Evolutionary conservation across 2,797 vertebrate genomes (phyloP).

Genomic region (Eidolon dupreanum): DNA sequence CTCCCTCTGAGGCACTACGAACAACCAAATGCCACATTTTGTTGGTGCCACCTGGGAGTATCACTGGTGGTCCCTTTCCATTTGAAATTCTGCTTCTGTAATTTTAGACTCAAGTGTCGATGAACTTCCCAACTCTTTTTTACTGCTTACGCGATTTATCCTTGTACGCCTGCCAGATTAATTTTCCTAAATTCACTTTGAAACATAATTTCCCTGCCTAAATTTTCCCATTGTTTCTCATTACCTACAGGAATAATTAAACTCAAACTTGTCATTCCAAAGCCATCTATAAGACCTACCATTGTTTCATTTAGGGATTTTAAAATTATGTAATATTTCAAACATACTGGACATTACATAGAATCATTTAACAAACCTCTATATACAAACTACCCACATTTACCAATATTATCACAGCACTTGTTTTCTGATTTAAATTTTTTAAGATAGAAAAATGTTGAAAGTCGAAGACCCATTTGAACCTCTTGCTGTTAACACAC

Average conservation of each 20-base stretch:
- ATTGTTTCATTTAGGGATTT: slow-evolving; percentile 24
- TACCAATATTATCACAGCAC: not conserved
- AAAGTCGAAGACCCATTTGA: not conserved
- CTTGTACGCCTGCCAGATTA: not conserved
- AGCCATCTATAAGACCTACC: not conserved
- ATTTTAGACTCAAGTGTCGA: not conserved
- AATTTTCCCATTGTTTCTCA: slow-evolving; percentile 14
- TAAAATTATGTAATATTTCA: not conserved
- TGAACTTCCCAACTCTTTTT: not conserved
- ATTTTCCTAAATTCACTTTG: slow-evolving; percentile 47
- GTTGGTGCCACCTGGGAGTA: no score
- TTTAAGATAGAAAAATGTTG: not conserved
- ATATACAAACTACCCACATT: not conserved
- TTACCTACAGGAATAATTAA: slow-evolving; percentile 59
- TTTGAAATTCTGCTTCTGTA: not conserved
- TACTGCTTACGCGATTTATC: not conserved
- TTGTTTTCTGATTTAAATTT: not conserved
- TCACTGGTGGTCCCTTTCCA: not conserved
- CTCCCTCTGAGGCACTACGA: not conserved
- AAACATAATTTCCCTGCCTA: slow-evolving; percentile 50
- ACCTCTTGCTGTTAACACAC: not conserved
- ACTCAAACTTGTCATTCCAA: slow-evolving; percentile 15
- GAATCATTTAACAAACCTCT: not conserved
- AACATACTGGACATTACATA: not conserved
- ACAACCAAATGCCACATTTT: no score